Base-by-base conservation (phyloP, 2,797 vertebrate species). In the Aplochiton taeniatus region DNA sequence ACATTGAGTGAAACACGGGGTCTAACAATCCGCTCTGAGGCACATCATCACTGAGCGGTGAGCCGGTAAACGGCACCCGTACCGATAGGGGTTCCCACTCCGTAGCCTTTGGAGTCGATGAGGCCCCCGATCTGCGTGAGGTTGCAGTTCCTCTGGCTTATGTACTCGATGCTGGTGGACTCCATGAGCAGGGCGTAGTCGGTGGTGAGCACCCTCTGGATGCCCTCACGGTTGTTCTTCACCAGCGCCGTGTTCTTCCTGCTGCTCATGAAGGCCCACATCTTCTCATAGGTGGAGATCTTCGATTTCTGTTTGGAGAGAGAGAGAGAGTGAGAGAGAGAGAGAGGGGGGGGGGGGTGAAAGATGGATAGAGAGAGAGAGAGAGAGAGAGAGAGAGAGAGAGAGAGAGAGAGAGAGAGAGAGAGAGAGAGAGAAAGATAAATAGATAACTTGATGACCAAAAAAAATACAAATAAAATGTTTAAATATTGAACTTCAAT, bases 211-310 rank as follows among this genome's bases (percentile, higher is more conserved):
- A 98, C 97, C 1, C 96, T 91, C 74, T 96, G 97, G 77, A 99
- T 96, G 0, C 97, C 98, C 71, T 98, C 96, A 0, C 95, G 94
- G 1, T 96, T 98, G 89, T 96, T 98, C 83, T 96, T 96, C 62
- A 99, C 93, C 86, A 99, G 81, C 0, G 96, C 95, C 0, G 95
- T 98, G 88, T 97, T 97, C 85, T 97, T 96, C 77, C 98, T 87
- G 84, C 96, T 96, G 90, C 96, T 97, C 98, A 99, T 99, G 83
- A 99, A 98, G 0, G 96, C 97, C 98, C 98, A 99, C 98, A 99
- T 99, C 87, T 98, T 99, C 88, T 99, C 98, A 8, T 98, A 99
- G 0, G 96, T 99, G 0, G 98, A 98, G 83, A 99, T 98, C 74
- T 96, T 98, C 0, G 98, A 99, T 93, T 99, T 99, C 98, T 99